Percentiles rank a stretch among this genome's conserved stretches.
phyloP scores from a whole-genome alignment of 2,888 invertebrate species.

The Dicyrtoma fusca region DNA sequence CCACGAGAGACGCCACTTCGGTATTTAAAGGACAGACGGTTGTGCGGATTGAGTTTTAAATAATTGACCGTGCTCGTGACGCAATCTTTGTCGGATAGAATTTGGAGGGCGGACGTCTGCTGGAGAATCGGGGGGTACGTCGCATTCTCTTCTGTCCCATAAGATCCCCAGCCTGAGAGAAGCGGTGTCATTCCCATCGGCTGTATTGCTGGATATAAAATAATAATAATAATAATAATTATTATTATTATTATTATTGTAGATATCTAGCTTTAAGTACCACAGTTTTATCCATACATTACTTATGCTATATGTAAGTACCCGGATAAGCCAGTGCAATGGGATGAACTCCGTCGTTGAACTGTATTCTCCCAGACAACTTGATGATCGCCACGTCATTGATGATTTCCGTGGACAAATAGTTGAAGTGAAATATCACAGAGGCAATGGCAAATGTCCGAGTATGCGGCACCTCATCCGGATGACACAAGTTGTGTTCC shows the following conservation, averaged over 20 bases:
- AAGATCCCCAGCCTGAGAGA: constrained; percentile 48
- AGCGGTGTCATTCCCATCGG: constrained; percentile 27
- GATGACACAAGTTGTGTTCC: constrained; percentile 45
- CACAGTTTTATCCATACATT: background rate
- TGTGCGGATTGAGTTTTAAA: constrained; percentile 32
- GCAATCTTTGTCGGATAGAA: constrained; percentile 41
- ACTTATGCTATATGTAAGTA: constrained; percentile 3
- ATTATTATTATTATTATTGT: constrained; percentile 26
- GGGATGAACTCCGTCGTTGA: constrained; percentile 47
- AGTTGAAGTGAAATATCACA: constrained; percentile 47
- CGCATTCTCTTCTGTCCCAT: constrained; percentile 42
- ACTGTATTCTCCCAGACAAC: constrained; percentile 41
- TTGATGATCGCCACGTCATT: constrained; percentile 51
- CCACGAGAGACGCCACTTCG: constrained; percentile 37
- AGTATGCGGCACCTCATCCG: constrained; percentile 42
- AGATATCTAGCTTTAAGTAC: no score
- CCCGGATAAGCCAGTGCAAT: constrained; percentile 40
- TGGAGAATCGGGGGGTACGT: constrained; percentile 48
- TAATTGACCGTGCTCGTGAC: constrained; percentile 39
- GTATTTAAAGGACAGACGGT: constrained; percentile 41
- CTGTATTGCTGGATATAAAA: constrained; percentile 37
- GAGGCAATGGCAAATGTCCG: constrained; percentile 40
- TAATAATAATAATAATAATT: background rate
- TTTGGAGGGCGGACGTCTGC: constrained; percentile 38
- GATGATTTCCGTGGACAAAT: constrained; percentile 48